Base-by-base conservation (phyloP, 2,797 vertebrate species). In the Melanogrammus aeglefinus region DNA sequence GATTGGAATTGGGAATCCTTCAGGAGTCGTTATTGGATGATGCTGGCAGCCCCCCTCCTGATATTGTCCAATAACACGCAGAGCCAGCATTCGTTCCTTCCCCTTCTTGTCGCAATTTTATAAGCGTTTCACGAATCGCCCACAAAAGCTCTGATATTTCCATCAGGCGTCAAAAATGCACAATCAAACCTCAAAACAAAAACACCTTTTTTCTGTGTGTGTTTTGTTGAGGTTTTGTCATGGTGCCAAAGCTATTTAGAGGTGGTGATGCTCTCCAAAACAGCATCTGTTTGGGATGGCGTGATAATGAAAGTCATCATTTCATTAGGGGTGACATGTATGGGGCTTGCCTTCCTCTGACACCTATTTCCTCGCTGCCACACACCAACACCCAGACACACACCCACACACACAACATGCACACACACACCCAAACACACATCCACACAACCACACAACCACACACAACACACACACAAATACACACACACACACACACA, bases 241-340 rank as follows among this genome's bases (percentile, higher is more conserved):
- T 71, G 72, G 75, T 57, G 57, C 38, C 51, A 80, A 75, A 75
- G 70, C 47, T n/a, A 66, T 78, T 86, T 35, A 81, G 39, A 78
- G 75, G 75, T 75, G 75, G 63, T 63, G 73, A 79, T 77, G 77
- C 79, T 77, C 80, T 76, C 73, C 74, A 66, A 73, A 75, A 75
- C 47, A 69, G 29, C 16, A 73, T 77, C 75, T 75, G 80, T 82
- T 78, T 78, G 75, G 83, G 41, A 79, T 2, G 16, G 47, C 16
- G 44, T 69, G 47, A 81, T 83, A 84, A 88, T 85, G 82, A 86
- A 85, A 81, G 75, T 77, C 83, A 81, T 81, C 77, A 71, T 82
- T 88, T 86, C 87, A 88, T 86, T 87, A 84, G 80, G 84, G 77
- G 36, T 81, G 87, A 83, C 80, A 72, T 21, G 4, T 41, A 73